Percentiles rank a stretch among this genome's conserved stretches.
These are phyloP conservation scores for Drosophila aff. DNA, from an alignment of 1,140 invertebrate species.

Conservation along the genomic window DNA sequence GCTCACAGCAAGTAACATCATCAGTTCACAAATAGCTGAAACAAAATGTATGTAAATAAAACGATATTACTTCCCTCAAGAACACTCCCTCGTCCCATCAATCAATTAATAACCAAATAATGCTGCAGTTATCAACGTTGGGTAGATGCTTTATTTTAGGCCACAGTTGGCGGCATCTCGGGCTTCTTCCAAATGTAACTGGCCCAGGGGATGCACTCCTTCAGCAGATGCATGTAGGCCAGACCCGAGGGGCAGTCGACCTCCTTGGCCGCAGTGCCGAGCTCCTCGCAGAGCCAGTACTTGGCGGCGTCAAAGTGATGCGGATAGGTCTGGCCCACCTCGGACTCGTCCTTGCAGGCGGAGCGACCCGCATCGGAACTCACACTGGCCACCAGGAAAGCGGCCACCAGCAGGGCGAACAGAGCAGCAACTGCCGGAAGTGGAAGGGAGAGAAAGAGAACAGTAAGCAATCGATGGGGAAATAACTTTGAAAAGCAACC, in stretches of 20 bases:
- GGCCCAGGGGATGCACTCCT: constrained; percentile 81
- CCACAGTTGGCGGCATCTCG: constrained; percentile 74
- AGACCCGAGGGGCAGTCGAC: constrained; percentile 69
- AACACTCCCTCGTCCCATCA: not conserved
- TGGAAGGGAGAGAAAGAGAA: constrained; percentile 22
- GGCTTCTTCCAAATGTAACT: constrained; percentile 81
- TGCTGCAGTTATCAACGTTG: constrained; percentile 25
- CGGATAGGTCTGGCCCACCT: constrained; percentile 69
- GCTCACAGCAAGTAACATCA: not conserved
- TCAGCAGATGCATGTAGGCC: constrained; percentile 79
- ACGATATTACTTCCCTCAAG: no score
- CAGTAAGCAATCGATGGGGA: constrained; percentile 10
- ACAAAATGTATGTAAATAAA: not conserved
- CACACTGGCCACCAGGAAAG: constrained; percentile 43
- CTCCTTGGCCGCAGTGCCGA: constrained; percentile 61
- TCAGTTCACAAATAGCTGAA: not conserved
- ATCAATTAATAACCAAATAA: constrained; percentile 6
- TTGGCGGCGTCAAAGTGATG: constrained; percentile 80
- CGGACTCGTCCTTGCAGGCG: constrained; percentile 71
- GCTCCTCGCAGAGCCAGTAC: constrained; percentile 76
- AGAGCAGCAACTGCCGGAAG: constrained; percentile 41
- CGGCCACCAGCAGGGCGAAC: constrained; percentile 50
- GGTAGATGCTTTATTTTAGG: constrained; percentile 53
- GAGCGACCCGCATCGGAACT: constrained; percentile 69
- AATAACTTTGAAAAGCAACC: constrained; percentile 13